Evolutionary conservation across 1,140 invertebrate genomes (phyloP).

Genomic region (Macrobrachium rosenbergii): DNA sequence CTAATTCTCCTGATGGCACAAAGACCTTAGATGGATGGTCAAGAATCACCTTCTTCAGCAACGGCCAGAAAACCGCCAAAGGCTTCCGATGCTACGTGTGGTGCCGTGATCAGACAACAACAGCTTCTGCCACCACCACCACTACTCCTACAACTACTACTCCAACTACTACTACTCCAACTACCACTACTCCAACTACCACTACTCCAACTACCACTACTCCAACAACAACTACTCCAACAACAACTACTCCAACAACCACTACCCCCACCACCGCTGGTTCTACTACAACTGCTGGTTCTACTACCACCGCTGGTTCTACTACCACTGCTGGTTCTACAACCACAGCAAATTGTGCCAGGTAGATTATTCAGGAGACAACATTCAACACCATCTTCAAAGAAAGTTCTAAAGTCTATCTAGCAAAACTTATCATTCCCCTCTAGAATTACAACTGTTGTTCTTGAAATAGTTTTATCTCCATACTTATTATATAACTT

Average conservation of each 20-base stretch:
- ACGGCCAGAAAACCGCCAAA: neutral
- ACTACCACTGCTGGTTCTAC: conserved; percentile 10
- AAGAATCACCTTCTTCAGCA: conserved; percentile 28
- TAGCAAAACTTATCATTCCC: no score
- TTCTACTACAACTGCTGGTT: neutral
- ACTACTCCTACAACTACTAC: neutral
- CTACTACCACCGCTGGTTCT: neutral
- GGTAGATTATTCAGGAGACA: no score
- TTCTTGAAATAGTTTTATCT: no score
- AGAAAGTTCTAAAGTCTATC: no score
- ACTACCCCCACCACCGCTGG: neutral
- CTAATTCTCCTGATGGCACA: conserved; percentile 11
- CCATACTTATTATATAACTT: no score
- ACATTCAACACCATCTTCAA: no score
- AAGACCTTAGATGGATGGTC: conserved; percentile 9
- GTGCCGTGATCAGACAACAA: conserved; percentile 11
- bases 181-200: no score
- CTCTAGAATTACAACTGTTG: no score
- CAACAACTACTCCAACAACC: neutral
- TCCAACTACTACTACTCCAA: no score
- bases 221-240: neutral
- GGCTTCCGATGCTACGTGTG: conserved; percentile 31
- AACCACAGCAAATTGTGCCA: neutral
- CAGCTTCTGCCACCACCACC: neutral
- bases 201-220: no score